Conservation (phyloP, 2,113 vertebrate species). For the Gambusia affinis region DNA sequence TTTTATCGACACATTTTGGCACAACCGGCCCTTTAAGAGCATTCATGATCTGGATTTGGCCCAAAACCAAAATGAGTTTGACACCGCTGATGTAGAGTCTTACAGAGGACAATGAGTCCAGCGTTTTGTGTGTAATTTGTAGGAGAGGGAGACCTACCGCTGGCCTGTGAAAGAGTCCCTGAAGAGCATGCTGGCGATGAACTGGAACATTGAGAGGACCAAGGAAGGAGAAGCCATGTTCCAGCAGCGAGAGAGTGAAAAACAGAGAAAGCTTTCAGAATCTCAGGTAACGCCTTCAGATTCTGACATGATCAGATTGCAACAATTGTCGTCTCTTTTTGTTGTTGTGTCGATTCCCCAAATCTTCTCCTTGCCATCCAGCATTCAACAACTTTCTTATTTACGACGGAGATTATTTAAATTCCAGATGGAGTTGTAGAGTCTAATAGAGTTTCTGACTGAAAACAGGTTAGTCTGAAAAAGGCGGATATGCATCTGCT, state of each 20-base stretch:
- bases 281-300: slow-evolving; percentile 79
- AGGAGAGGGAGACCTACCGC: slow-evolving; percentile 95
- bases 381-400: neutral
- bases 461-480: neutral
- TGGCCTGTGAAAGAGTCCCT: slow-evolving; percentile 95
- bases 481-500: neutral
- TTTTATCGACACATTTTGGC: too few species aligned
- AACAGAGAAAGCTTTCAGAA: slow-evolving; percentile 85
- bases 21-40: too few species aligned
- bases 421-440: too few species aligned
- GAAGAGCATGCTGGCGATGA: slow-evolving; percentile 94
- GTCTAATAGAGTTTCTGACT: neutral
- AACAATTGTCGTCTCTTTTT: neutral
- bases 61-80: too few species aligned
- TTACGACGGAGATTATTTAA: neutral
- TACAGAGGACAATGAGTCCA: too few species aligned
- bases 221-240: slow-evolving; percentile 89
- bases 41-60: too few species aligned
- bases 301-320: neutral
- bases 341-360: neutral
- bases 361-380: neutral
- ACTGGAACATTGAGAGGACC: slow-evolving; percentile 92
- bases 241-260: slow-evolving; percentile 91
- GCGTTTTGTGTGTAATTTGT: slow-evolving; percentile 4
- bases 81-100: too few species aligned